Evolutionary conservation across 2,797 vertebrate genomes (phyloP), one percentile per base, ranked within the genome.

Genomic region (Myotis pilosus): DNA sequence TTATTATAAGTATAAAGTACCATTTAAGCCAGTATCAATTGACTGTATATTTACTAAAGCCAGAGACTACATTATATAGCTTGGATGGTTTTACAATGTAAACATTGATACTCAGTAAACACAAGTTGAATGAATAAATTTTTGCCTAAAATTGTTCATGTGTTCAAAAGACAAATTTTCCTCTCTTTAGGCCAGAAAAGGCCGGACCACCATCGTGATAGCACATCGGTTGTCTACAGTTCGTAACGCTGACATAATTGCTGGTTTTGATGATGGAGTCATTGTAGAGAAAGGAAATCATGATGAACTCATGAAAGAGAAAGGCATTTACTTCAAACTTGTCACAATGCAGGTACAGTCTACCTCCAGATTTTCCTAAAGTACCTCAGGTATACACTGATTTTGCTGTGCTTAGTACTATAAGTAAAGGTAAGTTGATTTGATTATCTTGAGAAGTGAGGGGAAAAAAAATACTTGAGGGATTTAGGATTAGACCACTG

Each of bases 191-290:
- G 99, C 99, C 84, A 98, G 99, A 94, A 97, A 98, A 96, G 99
- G 99, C 47, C 99, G 99, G 16, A 99, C 99, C 74, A 99, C 99
- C 0, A 98, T 99, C 16, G 95, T 99, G n/a, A 98, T 99, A 80
- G 99, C 99, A 89, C 99, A 99, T 96, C 99, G 99, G 51, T 98
- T 99, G 95, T 99, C 99, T 17, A 99, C 99, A 1, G 98, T 99
- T 86, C 98, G 99, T 91, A 99, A 99, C 2, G 99, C 99, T 33
- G 99, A 99, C 8, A 87, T 99, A 89, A 99, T 99, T 0, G 99
- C 98, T 79, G 99, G 99, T 49, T 99, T 99, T 12, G 98, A 99
- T 92, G 91, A 98, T 2, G 99, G 99, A 62, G 92, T 98, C 41
- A 97, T 99, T 22, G 97, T 96, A 38, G 99, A 99, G 96, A 95